Conservation (phyloP, 2,888 invertebrate species). For the Drosophila anomelani region DNA sequence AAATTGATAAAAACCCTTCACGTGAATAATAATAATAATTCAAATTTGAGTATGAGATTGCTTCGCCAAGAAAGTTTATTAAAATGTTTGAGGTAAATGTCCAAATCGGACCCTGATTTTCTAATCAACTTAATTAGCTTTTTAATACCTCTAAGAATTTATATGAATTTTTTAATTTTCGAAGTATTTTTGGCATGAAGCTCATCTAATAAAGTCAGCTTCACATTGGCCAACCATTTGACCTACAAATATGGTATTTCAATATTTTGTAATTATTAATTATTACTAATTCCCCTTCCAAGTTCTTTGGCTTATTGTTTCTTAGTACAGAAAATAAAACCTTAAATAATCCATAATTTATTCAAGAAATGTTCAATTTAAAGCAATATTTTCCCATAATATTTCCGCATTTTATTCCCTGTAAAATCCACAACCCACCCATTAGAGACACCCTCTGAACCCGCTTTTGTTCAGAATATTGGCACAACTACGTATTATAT, state of each 20-base stretch:
- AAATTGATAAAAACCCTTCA: not conserved
- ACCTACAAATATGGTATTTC: too few relatives aligned
- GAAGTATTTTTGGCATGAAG: too few relatives aligned
- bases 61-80: not conserved
- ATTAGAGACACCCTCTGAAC: not conserved
- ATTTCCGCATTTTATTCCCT: too few relatives aligned
- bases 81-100: not conserved
- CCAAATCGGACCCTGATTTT: not conserved
- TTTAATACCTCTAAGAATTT: not conserved
- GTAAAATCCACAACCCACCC: too few relatives aligned
- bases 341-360: too few relatives aligned
- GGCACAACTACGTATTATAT: constrained; percentile 7
- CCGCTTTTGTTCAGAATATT: not conserved
- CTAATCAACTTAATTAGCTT: not conserved
- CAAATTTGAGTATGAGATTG: not conserved
- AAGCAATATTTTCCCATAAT: not conserved
- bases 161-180: not conserved
- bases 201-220: too few relatives aligned
- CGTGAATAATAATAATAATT: not conserved
- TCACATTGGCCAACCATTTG: too few relatives aligned
- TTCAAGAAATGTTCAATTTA: not conserved
- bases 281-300: too few relatives aligned
- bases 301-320: too few relatives aligned
- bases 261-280: too few relatives aligned
- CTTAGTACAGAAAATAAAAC: too few relatives aligned